Evolutionary conservation across 2,797 vertebrate species (phyloP).

Genomic region (Acomys russatus): DNA sequence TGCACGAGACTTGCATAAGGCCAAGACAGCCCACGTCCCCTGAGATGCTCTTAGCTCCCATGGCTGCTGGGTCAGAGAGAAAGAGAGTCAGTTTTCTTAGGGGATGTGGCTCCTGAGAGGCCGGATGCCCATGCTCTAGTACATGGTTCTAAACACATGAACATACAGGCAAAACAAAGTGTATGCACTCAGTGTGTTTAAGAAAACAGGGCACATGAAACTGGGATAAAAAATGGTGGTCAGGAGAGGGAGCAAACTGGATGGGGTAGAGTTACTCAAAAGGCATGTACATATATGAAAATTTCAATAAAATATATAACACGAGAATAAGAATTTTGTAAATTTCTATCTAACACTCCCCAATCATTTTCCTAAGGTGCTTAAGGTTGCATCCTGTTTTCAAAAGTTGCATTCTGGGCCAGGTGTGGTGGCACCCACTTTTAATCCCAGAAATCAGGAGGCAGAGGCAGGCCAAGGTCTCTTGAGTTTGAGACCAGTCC

Average conservation of each 20-base stretch:
- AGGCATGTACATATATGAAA: background rate
- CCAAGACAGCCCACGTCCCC: background rate
- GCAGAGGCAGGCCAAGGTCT: background rate
- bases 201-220: background rate
- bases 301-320: background rate
- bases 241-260: background rate
- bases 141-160: background rate
- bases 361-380: background rate
- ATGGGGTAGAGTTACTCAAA: background rate
- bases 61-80: background rate
- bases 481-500: background rate
- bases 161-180: background rate
- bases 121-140: background rate
- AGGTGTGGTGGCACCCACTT: background rate
- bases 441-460: background rate
- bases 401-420: background rate
- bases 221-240: background rate
- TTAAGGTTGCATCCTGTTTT: background rate
- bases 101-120: background rate
- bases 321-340: background rate
- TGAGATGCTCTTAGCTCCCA: background rate
- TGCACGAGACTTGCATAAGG: background rate
- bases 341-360: background rate
- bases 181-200: background rate
- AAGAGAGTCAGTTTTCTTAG: background rate